Conservation (phyloP, 2,113 vertebrate genomes). For the Pelmatolapia mariae region DNA sequence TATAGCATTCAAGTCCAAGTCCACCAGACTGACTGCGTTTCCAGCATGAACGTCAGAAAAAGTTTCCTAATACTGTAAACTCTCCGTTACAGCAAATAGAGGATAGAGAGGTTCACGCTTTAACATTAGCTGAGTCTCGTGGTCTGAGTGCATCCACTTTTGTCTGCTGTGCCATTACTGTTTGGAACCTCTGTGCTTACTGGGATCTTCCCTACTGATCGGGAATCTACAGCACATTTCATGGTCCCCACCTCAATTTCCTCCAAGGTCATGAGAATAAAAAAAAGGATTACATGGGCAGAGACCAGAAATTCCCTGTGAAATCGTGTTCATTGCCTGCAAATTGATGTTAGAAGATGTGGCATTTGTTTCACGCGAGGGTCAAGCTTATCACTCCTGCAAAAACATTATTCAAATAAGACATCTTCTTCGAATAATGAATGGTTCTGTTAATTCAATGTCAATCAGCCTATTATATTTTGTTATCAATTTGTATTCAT, state of each 20-base stretch:
- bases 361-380: neutral
- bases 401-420: neutral
- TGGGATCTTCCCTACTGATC: neutral
- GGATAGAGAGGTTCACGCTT: neutral
- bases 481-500: conserved; percentile 5
- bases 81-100: neutral
- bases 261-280: neutral
- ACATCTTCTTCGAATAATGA: neutral
- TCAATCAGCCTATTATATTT: neutral
- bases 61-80: neutral
- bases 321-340: neutral
- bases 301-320: neutral
- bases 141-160: neutral
- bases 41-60: neutral
- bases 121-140: neutral
- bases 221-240: neutral
- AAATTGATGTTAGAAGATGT: neutral
- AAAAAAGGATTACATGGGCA: neutral
- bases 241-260: neutral
- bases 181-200: neutral
- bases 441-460: neutral
- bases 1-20: neutral
- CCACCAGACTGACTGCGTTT: neutral
- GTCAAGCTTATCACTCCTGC: neutral
- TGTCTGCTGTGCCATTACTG: neutral